Conservation (phyloP, 2,888 invertebrate species). For the Xylota segnis region DNA sequence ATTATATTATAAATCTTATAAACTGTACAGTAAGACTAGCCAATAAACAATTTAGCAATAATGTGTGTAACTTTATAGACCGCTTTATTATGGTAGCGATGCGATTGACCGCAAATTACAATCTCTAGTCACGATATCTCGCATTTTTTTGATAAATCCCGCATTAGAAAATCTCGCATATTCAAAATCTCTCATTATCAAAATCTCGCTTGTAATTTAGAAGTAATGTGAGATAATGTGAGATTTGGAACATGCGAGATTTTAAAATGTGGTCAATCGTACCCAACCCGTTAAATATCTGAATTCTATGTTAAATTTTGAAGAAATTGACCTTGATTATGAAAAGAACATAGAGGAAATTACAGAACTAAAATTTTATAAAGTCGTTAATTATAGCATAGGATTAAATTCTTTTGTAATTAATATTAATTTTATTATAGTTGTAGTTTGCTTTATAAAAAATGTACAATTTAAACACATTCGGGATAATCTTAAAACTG, state of each 20-base stretch:
- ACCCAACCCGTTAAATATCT: no score
- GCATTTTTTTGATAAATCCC: no score
- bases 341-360: no score
- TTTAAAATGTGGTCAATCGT: no score
- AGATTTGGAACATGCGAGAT: no score
- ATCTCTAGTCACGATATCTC: no score
- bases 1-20: slow-evolving; percentile 15
- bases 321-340: no score
- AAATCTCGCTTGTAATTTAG: neutral
- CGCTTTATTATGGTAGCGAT: neutral
- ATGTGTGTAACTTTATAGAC: neutral
- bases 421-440: neutral
- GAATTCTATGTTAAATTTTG: no score
- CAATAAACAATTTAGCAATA: neutral
- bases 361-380: no score
- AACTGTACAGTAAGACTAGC: neutral
- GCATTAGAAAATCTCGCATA: no score
- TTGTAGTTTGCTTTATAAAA: neutral
- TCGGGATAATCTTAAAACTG: neutral
- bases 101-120: no score
- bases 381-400: neutral
- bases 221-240: no score
- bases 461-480: neutral
- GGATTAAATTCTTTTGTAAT: neutral
- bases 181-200: neutral